A percentile compares a stretch with the other conserved stretches of the same genome.
Conservation (phyloP, 1,140 invertebrate genomes). For the Coptotermes formosanus region DNA sequence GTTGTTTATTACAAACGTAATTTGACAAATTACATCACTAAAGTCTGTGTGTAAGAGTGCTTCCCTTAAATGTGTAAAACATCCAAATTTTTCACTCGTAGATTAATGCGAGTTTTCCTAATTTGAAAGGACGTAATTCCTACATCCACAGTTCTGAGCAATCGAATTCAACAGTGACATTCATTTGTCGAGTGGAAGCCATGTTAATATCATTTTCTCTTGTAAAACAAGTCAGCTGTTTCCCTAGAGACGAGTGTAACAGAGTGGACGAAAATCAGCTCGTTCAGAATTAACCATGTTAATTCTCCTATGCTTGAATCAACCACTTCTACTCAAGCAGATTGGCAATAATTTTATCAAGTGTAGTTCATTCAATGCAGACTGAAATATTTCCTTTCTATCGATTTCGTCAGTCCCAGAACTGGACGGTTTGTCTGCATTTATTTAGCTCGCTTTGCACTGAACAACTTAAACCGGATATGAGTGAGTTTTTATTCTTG, state of each 20-base stretch:
- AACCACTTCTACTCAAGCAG: neutral
- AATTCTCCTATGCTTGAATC: neutral
- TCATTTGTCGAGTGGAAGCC: neutral
- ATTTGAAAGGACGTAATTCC: too few relatives aligned
- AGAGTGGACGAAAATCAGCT: neutral
- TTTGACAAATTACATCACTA: too few relatives aligned
- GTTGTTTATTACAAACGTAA: too few relatives aligned
- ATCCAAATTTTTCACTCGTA: too few relatives aligned
- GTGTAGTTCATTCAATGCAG: neutral
- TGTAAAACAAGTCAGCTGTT: neutral
- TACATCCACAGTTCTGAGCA: neutral
- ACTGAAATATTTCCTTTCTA: neutral
- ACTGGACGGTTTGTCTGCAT: neutral
- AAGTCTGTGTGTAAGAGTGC: too few relatives aligned
- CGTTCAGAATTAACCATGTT: constrained; percentile 5
- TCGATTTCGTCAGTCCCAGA: neutral
- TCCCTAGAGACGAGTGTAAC: neutral
- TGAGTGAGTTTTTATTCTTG: too few relatives aligned
- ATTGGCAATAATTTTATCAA: neutral
- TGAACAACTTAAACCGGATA: too few relatives aligned
- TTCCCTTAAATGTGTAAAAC: too few relatives aligned
- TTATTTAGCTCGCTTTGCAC: neutral
- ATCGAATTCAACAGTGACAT: neutral
- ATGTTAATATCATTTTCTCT: neutral
- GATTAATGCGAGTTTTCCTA: too few relatives aligned